phyloP scores from a whole-genome alignment of 2,888 invertebrate genomes.

The Sialis lutaria region DNA sequence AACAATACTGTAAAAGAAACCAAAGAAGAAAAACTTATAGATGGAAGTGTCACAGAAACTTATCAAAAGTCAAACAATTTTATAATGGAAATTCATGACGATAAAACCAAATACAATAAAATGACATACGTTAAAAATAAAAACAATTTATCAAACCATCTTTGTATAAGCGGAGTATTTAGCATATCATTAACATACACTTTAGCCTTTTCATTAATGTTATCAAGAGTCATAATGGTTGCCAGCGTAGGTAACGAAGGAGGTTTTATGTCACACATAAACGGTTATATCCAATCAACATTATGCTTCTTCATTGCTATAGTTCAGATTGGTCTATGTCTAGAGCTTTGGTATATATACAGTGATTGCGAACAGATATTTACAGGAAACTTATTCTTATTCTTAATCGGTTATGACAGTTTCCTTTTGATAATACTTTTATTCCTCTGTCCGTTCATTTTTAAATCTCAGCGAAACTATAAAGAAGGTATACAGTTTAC shows the following conservation, averaged over 20 bases:
- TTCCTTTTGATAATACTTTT: conserved; percentile 38
- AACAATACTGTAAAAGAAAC: too few relatives aligned
- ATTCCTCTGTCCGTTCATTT: conserved; percentile 39
- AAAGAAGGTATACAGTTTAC: conserved; percentile 41
- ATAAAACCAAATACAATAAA: not conserved
- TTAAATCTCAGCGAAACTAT: conserved; percentile 47
- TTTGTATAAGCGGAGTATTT: conserved; percentile 39
- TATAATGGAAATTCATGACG: too few relatives aligned
- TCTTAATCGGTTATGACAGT: conserved; percentile 39
- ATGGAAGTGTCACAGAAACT: too few relatives aligned
- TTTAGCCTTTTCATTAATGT: conserved; percentile 41
- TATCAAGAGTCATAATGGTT: conserved; percentile 44
- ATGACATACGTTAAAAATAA: not conserved
- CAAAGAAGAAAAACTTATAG: too few relatives aligned
- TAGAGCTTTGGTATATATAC: conserved; percentile 27
- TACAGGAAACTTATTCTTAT: conserved; percentile 28
- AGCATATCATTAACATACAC: conserved; percentile 41
- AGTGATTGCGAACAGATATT: conserved; percentile 30
- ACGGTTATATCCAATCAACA: conserved; percentile 47
- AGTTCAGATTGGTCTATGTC: conserved; percentile 36
- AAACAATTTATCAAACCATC: conserved; percentile 15
- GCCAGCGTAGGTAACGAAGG: conserved; percentile 47
- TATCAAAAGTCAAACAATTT: too few relatives aligned
- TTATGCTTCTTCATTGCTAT: conserved; percentile 43
- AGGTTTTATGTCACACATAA: conserved; percentile 49